Base-by-base conservation (phyloP, 2,888 invertebrate genomes). In the Drosophila phalerata region DNA sequence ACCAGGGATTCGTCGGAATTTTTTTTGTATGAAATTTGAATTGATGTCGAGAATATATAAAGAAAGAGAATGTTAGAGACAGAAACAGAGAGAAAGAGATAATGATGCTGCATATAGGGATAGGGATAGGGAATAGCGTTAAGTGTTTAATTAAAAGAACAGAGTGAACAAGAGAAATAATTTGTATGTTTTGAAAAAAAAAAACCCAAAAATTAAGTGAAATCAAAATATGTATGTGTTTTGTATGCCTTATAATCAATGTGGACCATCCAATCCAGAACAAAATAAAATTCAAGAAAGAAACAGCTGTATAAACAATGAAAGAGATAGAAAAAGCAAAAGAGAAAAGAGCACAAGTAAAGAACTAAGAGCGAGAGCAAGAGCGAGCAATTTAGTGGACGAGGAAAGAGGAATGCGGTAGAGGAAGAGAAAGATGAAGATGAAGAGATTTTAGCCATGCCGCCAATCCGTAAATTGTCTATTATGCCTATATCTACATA, bases 1-100 rank as follows among this genome's bases (percentile, higher is more conserved):
- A 66, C 52, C 55, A 55, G 43, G 79, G 79, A 80, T 77, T 79
- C 75, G 65, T 74, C 77, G 67, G 51, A 69, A 69, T 73, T 58
- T 73, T 62, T 69, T 61, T 73, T 62, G 68, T 61, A 42, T 64
- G 25, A 69, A 73, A 62, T 76, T 68, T 73, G 53, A 62, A 71
- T 51, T 63, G 62, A 68, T 71, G 78, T 72, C 53, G 40, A 52
- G 49, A 34, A 40, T 40, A 52, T n/a, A 22, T 3, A 22, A 61
- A 34, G 28, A 55, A 66, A 68, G 25, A 55, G 45, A 19, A 55
- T 45, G 37, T 42, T n/a, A 49, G 32, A 34, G 28, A 53, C n/a
- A 47, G 47, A 17, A 38, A 40, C 22, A 32, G 62, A 61, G 22
- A 43, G 62, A 58, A 5, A 25, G 43, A 38, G 34, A 34, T 37